Evolutionary conservation across 1,140 invertebrate genomes (phyloP).

Genomic region (Eumaeus atala): DNA sequence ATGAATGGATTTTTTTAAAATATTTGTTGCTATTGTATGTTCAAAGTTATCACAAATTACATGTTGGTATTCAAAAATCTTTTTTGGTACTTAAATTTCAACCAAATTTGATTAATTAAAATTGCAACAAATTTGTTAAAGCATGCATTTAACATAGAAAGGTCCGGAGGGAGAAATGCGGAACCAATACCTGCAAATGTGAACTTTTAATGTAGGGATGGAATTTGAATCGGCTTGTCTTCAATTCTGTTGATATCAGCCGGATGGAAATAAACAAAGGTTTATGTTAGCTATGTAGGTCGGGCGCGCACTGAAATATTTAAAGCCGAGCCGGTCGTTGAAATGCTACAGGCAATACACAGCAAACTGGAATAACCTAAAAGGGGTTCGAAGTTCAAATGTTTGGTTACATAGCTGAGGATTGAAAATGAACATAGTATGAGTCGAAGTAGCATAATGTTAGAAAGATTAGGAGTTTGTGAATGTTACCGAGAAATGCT

Average conservation of each 20-base stretch:
- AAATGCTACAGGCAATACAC: conserved; percentile 11
- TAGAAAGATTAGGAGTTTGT: not conserved
- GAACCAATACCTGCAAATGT: conserved; percentile 4
- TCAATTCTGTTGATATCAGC: conserved; percentile 17
- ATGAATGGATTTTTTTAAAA: no score
- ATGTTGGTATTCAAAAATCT: no score
- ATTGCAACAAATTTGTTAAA: no score
- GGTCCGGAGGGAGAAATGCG: conserved; percentile 2
- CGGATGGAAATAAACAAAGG: conserved; percentile 18
- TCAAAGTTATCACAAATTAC: no score
- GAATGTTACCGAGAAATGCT: not conserved
- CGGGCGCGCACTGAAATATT: conserved; percentile 13
- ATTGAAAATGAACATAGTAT: conserved; percentile 5
- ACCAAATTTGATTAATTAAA: no score
- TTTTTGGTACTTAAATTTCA: no score
- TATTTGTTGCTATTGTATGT: no score
- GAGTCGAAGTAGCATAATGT: not conserved
- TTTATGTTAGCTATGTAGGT: conserved; percentile 15
- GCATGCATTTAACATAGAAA: no score
- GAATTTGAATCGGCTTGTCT: conserved; percentile 12
- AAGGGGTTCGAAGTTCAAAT: conserved; percentile 14
- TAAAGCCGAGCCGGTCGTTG: conserved; percentile 11
- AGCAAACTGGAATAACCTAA: conserved; percentile 13
- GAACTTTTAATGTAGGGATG: conserved; percentile 13
- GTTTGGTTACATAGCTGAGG: conserved; percentile 8